Conservation (phyloP, 2,888 invertebrate species). For the Drosophila mimetica region DNA sequence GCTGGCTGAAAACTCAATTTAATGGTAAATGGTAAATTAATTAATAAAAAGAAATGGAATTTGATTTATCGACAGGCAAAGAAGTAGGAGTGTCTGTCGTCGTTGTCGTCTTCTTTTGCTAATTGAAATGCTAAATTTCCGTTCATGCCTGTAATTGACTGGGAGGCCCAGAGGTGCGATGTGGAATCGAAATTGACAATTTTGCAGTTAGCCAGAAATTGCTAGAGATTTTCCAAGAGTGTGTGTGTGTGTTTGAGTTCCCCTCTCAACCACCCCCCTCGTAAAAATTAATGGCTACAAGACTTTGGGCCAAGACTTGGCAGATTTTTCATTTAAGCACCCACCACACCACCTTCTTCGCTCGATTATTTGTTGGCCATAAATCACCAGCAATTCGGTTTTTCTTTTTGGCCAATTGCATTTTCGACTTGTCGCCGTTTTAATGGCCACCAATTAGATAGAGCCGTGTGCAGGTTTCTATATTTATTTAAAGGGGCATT, state of each 20-base stretch:
- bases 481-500: conserved; percentile 9
- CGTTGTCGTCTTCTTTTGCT: conserved; percentile 42
- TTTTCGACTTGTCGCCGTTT: conserved; percentile 59
- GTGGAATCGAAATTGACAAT: conserved; percentile 46
- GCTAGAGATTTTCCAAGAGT: background rate
- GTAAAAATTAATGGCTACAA: conserved; percentile 80
- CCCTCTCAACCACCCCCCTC: background rate
- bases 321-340: conserved; percentile 60
- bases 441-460: conserved; percentile 69
- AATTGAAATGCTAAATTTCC: conserved; percentile 84
- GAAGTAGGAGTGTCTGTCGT: background rate
- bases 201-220: conserved; percentile 28
- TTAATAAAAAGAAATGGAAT: conserved; percentile 65
- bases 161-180: conserved; percentile 43
- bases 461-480: conserved; percentile 12
- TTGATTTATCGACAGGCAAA: conserved; percentile 70
- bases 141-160: conserved; percentile 84
- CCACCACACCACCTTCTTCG: conserved; percentile 21
- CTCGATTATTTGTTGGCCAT: conserved; percentile 72
- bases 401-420: conserved; percentile 47
- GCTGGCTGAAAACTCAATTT: conserved; percentile 59
- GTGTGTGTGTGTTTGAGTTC: background rate
- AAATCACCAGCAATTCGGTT: conserved; percentile 58
- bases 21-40: conserved; percentile 71
- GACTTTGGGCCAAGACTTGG: conserved; percentile 43